Conservation (phyloP, 2,888 invertebrate genomes). For the Drosophila yooni region DNA sequence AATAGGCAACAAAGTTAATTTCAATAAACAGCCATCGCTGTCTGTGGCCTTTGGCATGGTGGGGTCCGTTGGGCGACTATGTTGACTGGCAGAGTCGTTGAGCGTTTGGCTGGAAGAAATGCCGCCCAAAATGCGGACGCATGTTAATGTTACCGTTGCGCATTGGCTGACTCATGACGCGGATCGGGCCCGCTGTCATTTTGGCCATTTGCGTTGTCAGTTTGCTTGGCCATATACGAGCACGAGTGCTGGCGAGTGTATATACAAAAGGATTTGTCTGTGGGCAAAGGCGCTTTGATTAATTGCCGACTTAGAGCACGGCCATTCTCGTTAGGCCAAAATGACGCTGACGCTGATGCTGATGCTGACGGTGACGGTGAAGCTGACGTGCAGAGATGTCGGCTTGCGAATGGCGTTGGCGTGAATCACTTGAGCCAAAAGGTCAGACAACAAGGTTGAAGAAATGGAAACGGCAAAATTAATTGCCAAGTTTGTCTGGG, state of each 20-base stretch:
- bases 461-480: constrained; percentile 79
- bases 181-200: constrained; percentile 73
- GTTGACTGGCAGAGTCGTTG: constrained; percentile 26
- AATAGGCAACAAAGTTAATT: constrained; percentile 63
- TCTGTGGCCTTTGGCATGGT: constrained; percentile 67
- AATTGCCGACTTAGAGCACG: constrained; percentile 78
- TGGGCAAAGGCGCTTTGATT: constrained; percentile 78
- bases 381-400: constrained; percentile 40
- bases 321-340: constrained; percentile 61
- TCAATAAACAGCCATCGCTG: constrained; percentile 68
- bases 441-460: constrained; percentile 80
- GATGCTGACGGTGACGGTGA: constrained; percentile 41
- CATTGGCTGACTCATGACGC: constrained; percentile 79
- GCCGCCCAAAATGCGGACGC: constrained; percentile 73
- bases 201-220: constrained; percentile 80
- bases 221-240: constrained; percentile 73
- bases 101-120: constrained; percentile 41
- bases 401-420: constrained; percentile 68
- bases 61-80: constrained; percentile 41
- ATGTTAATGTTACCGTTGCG: constrained; percentile 76
- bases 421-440: constrained; percentile 80
- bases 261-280: constrained; percentile 75
- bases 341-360: constrained; percentile 44
- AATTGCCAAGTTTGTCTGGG: constrained; percentile 77
- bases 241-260: constrained; percentile 30